phyloP scores from a whole-genome alignment of 2,113 vertebrate species.

The Anoura caudifer region DNA sequence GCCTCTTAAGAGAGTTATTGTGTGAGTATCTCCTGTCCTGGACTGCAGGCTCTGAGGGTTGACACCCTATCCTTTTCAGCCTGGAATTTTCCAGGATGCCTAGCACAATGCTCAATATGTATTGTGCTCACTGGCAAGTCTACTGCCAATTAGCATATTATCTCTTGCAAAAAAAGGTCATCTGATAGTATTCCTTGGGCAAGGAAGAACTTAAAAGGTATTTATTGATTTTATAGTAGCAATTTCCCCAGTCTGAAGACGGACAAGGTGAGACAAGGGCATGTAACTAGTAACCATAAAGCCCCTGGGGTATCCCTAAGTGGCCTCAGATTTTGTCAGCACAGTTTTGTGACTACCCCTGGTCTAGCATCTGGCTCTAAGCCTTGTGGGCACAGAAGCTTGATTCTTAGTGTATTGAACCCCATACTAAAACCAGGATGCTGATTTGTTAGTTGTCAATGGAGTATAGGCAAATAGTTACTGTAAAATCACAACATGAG shows the following conservation, averaged over 20 bases:
- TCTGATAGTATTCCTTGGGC: neutral
- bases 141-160: neutral
- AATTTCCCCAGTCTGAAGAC: neutral
- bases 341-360: neutral
- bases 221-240: neutral
- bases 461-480: neutral
- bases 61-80: neutral
- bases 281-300: neutral
- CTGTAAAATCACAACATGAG: neutral
- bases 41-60: neutral
- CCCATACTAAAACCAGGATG: neutral
- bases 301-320: neutral
- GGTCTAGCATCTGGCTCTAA: neutral
- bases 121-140: neutral
- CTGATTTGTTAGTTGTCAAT: neutral
- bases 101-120: neutral
- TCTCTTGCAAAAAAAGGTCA: neutral
- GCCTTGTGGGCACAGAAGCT: neutral
- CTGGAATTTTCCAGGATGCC: neutral
- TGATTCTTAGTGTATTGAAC: neutral
- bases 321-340: neutral
- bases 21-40: neutral
- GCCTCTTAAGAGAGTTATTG: neutral
- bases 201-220: neutral
- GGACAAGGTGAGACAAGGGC: neutral